phyloP scores from a whole-genome alignment of 64 coral and sea anemone genomes.

The Stylophora pistillata region DNA sequence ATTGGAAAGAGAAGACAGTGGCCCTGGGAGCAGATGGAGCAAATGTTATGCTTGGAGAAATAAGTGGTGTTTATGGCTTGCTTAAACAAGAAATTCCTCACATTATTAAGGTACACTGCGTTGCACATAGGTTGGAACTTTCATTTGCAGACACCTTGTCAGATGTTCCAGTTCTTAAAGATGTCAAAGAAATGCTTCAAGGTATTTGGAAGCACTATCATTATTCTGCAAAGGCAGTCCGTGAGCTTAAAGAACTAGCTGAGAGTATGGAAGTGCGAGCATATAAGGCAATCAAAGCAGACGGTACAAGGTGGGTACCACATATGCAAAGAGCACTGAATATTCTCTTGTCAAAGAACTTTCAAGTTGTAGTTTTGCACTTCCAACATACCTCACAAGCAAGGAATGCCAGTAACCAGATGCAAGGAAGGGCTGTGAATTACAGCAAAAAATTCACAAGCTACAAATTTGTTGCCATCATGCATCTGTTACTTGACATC shows the following conservation, averaged over 20 bases:
- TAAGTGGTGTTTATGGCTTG: conserved; percentile 48
- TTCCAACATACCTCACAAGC: conserved; percentile 48
- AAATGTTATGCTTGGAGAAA: conserved; percentile 61
- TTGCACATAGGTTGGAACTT: conserved; percentile 65
- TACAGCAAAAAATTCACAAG: conserved; percentile 47
- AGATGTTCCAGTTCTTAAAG: conserved; percentile 57
- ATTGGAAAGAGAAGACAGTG: conserved; percentile 50
- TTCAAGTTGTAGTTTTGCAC: conserved; percentile 24
- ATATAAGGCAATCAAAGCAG: conserved; percentile 60
- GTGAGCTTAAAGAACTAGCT: conserved; percentile 60
- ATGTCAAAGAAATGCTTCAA: conserved; percentile 63
- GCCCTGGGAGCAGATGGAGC: conserved; percentile 66
- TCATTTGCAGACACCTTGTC: conserved; percentile 46
- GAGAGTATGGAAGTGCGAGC: conserved; percentile 47
- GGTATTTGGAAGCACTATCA: conserved; percentile 64
- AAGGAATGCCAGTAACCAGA: conserved; percentile 35
- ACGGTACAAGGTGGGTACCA: conserved; percentile 5
- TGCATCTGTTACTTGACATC: too few relatives aligned
- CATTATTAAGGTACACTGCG: conserved; percentile 42
- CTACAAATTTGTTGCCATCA: conserved; percentile 30
- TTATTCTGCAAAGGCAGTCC: conserved; percentile 56
- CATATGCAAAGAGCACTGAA: not conserved
- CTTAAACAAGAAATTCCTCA: conserved; percentile 60
- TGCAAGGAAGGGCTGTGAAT: conserved; percentile 47
- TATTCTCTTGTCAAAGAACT: conserved; percentile 34